phyloP scores from a whole-genome alignment of 2,113 vertebrate species.

The Paramisgurnus dabryanus region DNA sequence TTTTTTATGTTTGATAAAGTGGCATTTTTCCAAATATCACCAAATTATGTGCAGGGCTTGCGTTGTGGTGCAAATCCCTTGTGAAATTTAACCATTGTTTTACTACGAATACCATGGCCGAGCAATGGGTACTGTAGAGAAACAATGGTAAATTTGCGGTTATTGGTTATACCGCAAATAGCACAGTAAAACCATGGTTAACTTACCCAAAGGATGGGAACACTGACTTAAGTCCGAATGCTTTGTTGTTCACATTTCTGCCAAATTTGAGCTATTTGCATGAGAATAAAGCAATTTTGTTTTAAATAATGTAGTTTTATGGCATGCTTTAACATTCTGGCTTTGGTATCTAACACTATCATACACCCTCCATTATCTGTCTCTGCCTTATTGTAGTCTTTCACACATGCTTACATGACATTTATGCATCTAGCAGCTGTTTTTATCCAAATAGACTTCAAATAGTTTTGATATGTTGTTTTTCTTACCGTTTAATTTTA shows the following conservation, averaged over 20 bases:
- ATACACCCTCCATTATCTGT: conserved; percentile 4
- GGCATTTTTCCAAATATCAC: not conserved
- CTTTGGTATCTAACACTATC: not conserved
- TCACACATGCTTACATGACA: not conserved
- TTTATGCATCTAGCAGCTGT: no score
- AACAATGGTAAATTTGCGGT: no score
- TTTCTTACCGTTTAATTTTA: not conserved
- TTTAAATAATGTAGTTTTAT: conserved; percentile 29
- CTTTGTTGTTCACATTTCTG: conserved; percentile 31
- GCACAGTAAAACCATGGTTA: no score
- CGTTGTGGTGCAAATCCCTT: conserved; percentile 1
- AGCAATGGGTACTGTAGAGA: no score
- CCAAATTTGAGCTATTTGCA: conserved; percentile 17
- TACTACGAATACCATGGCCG: no score
- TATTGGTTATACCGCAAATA: no score
- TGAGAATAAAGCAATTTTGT: conserved; percentile 48
- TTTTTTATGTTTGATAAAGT: conserved; percentile 5
- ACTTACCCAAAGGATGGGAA: not conserved
- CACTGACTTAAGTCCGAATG: not conserved
- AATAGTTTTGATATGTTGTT: not conserved
- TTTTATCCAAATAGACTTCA: no score
- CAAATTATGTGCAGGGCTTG: conserved; percentile 4
- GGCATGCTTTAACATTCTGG: not conserved
- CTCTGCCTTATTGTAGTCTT: not conserved
- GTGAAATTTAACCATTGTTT: no score